Evolutionary conservation across 2,113 vertebrate species (phyloP).

Genomic region (Datnioides undecimradiatus): DNA sequence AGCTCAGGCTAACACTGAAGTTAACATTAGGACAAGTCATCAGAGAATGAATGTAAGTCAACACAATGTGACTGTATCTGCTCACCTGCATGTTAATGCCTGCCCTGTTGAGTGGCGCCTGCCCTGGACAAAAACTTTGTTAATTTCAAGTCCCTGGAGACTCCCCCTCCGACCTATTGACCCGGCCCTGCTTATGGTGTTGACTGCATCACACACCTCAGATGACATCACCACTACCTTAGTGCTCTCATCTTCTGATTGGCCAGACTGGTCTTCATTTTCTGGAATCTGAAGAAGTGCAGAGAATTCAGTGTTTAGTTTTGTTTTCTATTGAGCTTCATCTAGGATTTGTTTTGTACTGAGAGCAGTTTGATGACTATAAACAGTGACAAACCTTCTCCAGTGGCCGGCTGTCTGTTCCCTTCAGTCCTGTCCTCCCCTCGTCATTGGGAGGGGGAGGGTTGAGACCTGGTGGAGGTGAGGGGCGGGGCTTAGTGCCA

Average conservation of each 20-base stretch:
- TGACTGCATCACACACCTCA: conserved; percentile 66
- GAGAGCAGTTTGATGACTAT: conserved; percentile 22
- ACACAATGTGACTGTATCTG: not conserved
- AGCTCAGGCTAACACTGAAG: not conserved
- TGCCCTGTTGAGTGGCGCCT: conserved; percentile 80
- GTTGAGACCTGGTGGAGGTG: conserved; percentile 80
- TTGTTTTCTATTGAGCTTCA: not conserved
- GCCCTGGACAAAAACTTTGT: conserved; percentile 61
- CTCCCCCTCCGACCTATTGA: conserved; percentile 72
- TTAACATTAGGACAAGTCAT: not conserved
- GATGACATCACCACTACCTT: conserved; percentile 10
- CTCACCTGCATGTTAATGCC: conserved; percentile 70
- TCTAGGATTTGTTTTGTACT: not conserved
- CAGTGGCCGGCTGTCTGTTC: conserved; percentile 73
- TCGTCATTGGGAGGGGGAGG: conserved; percentile 73
- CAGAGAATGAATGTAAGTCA: not conserved
- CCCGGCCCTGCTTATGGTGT: conserved; percentile 43
- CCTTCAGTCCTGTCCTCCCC: conserved; percentile 70
- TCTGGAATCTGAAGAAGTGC: conserved; percentile 77
- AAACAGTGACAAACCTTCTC: conserved; percentile 76
- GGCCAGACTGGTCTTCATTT: conserved; percentile 78
- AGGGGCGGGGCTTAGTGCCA: conserved; percentile 72
- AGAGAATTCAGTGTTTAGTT: not conserved
- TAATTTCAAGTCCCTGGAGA: conserved; percentile 70
- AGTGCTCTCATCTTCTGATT: conserved; percentile 59